Evolutionary conservation across 2,113 vertebrate genomes (phyloP).

Genomic region (Chloebia gouldiae): DNA sequence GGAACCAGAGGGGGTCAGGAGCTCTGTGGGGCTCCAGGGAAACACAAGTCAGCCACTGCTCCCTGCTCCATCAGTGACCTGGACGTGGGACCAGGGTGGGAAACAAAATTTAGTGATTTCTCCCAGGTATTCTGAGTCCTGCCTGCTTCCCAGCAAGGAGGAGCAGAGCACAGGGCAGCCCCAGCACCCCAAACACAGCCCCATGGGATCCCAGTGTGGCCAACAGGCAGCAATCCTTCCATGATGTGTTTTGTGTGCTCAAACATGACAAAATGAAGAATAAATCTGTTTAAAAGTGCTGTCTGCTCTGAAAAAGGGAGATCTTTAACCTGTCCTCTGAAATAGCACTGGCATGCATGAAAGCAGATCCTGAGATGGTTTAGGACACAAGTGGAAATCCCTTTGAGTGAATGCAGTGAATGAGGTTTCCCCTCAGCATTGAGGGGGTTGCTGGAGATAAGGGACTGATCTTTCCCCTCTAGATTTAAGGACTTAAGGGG

Average conservation of each 20-base stretch:
- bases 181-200: background rate
- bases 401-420: background rate
- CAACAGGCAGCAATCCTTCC: background rate
- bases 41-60: background rate
- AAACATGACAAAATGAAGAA: background rate
- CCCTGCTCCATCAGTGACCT: fast-evolving
- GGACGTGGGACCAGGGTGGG: background rate
- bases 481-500: background rate
- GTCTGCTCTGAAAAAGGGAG: background rate
- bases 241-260: background rate
- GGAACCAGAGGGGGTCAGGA: background rate
- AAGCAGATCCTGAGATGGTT: background rate
- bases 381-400: background rate
- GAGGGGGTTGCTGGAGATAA: background rate
- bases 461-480: background rate
- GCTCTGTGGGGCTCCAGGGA: background rate
- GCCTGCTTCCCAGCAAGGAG: background rate
- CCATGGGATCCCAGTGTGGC: background rate
- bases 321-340: background rate
- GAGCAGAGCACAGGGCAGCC: background rate
- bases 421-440: background rate
- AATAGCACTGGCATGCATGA: background rate
- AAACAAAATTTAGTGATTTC: background rate
- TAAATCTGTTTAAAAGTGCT: background rate
- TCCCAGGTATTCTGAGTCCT: background rate